Percentiles rank a stretch among this genome's conserved stretches.
These are phyloP conservation scores for Chlorospingus semifuscus DNA, from an alignment of 2,797 vertebrate genomes.

Conservation along the genomic window DNA sequence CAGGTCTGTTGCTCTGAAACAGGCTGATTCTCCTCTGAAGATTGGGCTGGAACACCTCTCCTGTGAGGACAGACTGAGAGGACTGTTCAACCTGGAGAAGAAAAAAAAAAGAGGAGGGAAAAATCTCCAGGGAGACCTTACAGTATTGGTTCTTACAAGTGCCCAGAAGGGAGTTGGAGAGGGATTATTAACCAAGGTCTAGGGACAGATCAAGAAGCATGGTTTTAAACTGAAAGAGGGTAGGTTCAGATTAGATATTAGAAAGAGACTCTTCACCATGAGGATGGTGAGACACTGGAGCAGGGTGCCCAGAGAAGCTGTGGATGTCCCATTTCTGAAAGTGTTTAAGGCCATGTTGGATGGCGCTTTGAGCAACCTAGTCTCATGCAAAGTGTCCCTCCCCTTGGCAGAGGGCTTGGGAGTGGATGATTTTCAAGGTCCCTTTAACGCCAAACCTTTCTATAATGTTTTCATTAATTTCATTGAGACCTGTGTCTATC, in stretches of 20 bases:
- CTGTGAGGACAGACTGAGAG: background rate
- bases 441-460: background rate
- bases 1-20: background rate
- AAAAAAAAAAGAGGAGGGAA: background rate
- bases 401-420: fast-evolving
- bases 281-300: background rate
- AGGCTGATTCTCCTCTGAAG: background rate
- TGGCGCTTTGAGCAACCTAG: background rate
- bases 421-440: background rate
- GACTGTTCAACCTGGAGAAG: background rate
- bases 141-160: background rate
- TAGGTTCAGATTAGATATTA: background rate
- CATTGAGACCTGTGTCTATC: background rate
- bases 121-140: background rate
- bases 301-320: background rate
- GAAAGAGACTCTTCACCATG: background rate
- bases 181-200: background rate
- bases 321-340: background rate
- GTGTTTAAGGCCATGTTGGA: background rate
- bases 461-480: background rate
- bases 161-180: background rate
- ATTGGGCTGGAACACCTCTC: background rate
- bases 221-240: background rate
- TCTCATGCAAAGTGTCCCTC: background rate
- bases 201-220: background rate